Conservation (phyloP, 2,113 vertebrate species). For the Callithrix jacchus region DNA sequence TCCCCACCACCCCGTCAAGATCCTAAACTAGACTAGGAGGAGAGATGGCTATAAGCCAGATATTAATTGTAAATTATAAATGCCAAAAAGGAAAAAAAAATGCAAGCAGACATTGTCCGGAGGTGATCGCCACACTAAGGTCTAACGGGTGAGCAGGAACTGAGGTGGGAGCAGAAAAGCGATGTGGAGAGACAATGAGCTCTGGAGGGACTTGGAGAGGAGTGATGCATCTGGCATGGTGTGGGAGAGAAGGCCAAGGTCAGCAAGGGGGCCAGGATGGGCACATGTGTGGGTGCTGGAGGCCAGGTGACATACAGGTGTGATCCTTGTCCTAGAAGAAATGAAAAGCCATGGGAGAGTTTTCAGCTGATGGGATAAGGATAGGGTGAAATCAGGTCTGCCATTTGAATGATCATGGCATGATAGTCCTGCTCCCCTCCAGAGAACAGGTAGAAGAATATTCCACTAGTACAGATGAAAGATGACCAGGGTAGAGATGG, state of each 20-base stretch:
- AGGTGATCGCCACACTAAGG: not conserved
- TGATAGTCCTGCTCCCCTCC: not conserved
- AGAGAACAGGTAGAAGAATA: not conserved
- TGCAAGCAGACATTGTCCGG: not conserved
- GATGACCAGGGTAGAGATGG: not conserved
- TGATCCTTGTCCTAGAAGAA: not conserved
- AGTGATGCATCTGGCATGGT: accelerated
- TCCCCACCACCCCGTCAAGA: not conserved
- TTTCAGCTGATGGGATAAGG: not conserved
- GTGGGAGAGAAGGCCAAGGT: not conserved
- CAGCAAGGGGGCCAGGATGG: not conserved
- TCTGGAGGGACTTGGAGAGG: not conserved
- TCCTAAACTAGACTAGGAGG: not conserved
- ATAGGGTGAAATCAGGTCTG: not conserved
- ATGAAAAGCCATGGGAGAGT: not conserved
- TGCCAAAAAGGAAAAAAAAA: not conserved
- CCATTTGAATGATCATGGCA: not conserved
- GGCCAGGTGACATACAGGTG: too few species aligned
- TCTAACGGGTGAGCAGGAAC: not conserved
- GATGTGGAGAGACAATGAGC: not conserved
- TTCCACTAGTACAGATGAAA: not conserved
- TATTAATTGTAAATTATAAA: not conserved
- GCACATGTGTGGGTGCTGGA: not conserved
- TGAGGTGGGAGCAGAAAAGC: not conserved
- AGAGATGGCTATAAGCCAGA: not conserved